Base-by-base conservation (phyloP, 2,113 vertebrate genomes). In the Aix galericulata region DNA sequence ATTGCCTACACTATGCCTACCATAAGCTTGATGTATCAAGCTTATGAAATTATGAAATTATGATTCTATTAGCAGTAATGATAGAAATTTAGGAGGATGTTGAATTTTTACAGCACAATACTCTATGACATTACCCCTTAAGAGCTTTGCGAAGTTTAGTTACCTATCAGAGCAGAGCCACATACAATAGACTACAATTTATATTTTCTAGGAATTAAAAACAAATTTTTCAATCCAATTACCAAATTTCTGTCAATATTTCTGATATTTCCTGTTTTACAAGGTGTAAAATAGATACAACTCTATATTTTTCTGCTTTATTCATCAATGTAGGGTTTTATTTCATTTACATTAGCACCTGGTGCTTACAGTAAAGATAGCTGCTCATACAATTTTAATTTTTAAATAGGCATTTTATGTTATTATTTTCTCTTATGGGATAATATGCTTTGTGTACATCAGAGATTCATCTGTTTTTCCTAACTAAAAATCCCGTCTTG, bases 401-500 rank as follows among this genome's bases (percentile, higher is more conserved):
- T 79, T 23, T 77, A 3, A 40, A 25, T 40, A 74, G 7, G 3
- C 0, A 14, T 78, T 83, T 86, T 6, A 32, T 71, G 15, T 81
- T 13, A 67, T 20, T 42, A 7, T 20, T 68, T 82, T 82, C 13
- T 86, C 3, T 48, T 77, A 27, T 63, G 44, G 59, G 23, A 34
- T 6, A 77, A 7, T 18, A 71, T 23, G 8, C 0, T 3, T 3
- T 18, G 5, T 40, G 11, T 12, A 8, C 16, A 7, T 12, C 13
- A 74, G 25, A 74, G 38, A 56, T 42, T 78, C 8, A 14, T 11
- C 79, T 80, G 15, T 0, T 1, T 69, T 89, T 69, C 34, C 68
- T 68, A 62, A 48, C 26, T 42, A 58, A 36, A 5, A 78, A 23
- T 4, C 3, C 3, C 2, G 75, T 3, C 8, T 50, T 0, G 0